Evolutionary conservation across 2,797 vertebrate genomes (phyloP), one percentile per base, ranked within the genome.

Genomic region (Gallinago nigripennis): DNA sequence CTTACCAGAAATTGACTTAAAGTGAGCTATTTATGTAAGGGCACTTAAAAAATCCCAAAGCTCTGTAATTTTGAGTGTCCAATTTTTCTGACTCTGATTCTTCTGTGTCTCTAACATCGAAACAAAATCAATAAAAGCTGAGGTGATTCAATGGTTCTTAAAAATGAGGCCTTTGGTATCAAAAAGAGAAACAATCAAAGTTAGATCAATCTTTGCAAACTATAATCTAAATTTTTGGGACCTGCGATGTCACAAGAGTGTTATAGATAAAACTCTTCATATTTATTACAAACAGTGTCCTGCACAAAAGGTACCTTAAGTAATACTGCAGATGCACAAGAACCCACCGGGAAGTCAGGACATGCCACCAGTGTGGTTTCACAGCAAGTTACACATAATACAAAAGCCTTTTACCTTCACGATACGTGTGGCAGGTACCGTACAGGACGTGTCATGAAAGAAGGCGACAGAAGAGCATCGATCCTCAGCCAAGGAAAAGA

Each of bases 391-490:
- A 6, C 2, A 25, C 1, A 2, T 9, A 31, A 57, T 35, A 50
- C 13, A 45, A 54, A 25, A 57, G 20, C 41, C 33, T 86, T 86
- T 68, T 41, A 16, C 24, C 48, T 73, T 73, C 7, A 23, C 2
- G 39, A 11, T 35, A 24, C 66, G 48, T 8, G 41, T 41, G 75
- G 45, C 35, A 64, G 39, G 24, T 20, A 8, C 60, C 19, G 27
- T 14, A 35, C 7, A 41, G 45, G 17, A 33, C 18, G 27, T 11
- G 51, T 33, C 30, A 28, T 8, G 37, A 43, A 54, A 27, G 25
- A 71, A 3, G 9, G 27, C 0, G 1, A 54, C 39, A 69, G 41
- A 80, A 68, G 4, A 70, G 12, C 63, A 28, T 13, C 4, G 0
- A 12, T 76, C 39, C 28, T 78, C 31, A 48, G 50, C 33, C 41